Evolutionary conservation across 2,888 invertebrate genomes (phyloP).

Genomic region (Fissipunctia ypsillon): DNA sequence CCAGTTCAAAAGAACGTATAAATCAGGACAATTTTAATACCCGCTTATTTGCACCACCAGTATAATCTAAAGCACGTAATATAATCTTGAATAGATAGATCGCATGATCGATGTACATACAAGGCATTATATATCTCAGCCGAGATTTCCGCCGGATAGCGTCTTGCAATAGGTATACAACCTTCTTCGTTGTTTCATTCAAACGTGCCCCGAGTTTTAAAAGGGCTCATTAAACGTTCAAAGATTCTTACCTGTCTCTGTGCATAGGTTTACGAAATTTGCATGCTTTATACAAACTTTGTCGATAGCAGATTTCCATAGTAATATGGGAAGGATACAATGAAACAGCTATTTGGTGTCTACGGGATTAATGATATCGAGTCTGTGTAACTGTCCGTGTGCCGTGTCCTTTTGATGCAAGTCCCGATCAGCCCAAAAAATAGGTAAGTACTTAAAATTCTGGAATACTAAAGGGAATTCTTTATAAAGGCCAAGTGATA

Average conservation of each 20-base stretch:
- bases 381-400: background rate
- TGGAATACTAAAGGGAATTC: background rate
- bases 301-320: constrained; percentile 55
- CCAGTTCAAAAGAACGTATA: constrained; percentile 20
- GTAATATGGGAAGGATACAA: constrained; percentile 37
- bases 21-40: constrained; percentile 27
- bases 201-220: constrained; percentile 83
- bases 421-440: background rate
- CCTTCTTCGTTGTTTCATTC: constrained; percentile 78
- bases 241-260: constrained; percentile 58
- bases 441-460: background rate
- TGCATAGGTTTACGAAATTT: constrained; percentile 54
- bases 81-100: constrained; percentile 62
- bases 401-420: background rate
- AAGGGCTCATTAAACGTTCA: constrained; percentile 76
- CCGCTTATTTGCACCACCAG: constrained; percentile 24
- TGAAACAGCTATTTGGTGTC: constrained; percentile 10
- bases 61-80: constrained; percentile 58
- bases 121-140: constrained; percentile 73
- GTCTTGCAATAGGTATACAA: constrained; percentile 77
- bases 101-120: constrained; percentile 65
- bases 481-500: background rate
- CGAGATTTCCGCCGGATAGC: constrained; percentile 83
- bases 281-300: constrained; percentile 62
- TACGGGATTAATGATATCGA: constrained; percentile 2